Conservation (phyloP, 2,888 invertebrate species). For the Mayetiola destructor region DNA sequence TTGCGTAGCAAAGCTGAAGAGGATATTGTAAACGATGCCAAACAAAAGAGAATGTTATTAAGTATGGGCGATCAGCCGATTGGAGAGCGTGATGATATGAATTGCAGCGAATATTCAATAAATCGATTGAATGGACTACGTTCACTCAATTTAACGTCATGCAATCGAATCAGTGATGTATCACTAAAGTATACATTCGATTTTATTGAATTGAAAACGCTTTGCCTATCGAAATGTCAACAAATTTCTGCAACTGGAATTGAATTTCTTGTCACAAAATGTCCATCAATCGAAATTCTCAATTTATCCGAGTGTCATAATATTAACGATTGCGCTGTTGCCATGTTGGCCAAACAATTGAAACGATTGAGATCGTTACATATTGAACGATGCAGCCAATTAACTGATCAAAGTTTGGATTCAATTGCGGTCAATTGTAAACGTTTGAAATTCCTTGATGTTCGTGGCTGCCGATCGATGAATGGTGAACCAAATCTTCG, state of each 20-base stretch:
- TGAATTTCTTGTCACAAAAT: conserved; percentile 45
- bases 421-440: conserved; percentile 38
- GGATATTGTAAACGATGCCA: conserved; percentile 51
- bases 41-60: conserved; percentile 46
- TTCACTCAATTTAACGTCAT: conserved; percentile 49
- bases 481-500: conserved; percentile 31
- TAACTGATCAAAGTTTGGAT: conserved; percentile 40
- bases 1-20: conserved; percentile 52
- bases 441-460: conserved; percentile 25
- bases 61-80: conserved; percentile 41
- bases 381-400: conserved; percentile 38
- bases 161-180: conserved; percentile 56
- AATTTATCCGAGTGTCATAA: conserved; percentile 52
- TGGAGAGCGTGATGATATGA: not conserved
- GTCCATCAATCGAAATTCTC: conserved; percentile 53
- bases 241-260: conserved; percentile 53
- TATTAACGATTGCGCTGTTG: conserved; percentile 48
- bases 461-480: conserved; percentile 31
- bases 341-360: conserved; percentile 35
- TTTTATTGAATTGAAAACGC: conserved; percentile 45
- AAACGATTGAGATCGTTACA: conserved; percentile 28
- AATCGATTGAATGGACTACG: conserved; percentile 40
- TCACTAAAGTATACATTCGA: conserved; percentile 52
- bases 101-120: conserved; percentile 34
- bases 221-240: conserved; percentile 53